Conservation (phyloP, 2,888 invertebrate species). For the Thyatira batis region DNA sequence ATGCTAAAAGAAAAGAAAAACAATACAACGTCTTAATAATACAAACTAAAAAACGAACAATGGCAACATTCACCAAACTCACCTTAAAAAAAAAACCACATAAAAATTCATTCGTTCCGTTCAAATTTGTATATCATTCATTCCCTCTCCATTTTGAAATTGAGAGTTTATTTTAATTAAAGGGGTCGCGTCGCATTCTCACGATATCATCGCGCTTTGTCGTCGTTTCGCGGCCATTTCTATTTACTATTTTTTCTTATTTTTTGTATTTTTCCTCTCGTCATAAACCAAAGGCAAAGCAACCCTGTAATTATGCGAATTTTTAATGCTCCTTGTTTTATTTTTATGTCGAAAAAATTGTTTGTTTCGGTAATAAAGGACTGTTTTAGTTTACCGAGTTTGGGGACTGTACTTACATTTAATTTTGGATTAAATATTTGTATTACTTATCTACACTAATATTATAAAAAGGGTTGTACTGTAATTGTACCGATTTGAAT, state of each 20-base stretch:
- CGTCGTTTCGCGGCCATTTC: slow-evolving; percentile 23
- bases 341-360: background rate
- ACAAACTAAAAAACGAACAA: background rate
- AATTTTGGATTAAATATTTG: background rate
- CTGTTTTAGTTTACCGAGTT: background rate
- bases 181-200: slow-evolving; percentile 47
- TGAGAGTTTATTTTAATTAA: slow-evolving; percentile 55
- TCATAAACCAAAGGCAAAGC: slow-evolving; percentile 23
- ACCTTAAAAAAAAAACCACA: background rate
- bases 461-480: too few relatives aligned
- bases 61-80: background rate
- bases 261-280: slow-evolving; percentile 25
- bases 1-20: too few relatives aligned
- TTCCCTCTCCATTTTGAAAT: slow-evolving; percentile 48
- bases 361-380: background rate
- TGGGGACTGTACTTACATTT: too few relatives aligned
- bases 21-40: background rate
- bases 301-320: slow-evolving; percentile 6
- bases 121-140: slow-evolving; percentile 18
- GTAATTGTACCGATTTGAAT: too few relatives aligned
- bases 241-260: slow-evolving; percentile 22
- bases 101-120: slow-evolving; percentile 14
- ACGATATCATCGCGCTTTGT: slow-evolving; percentile 51
- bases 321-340: background rate
- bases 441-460: too few relatives aligned